These are phyloP conservation scores for Epizoanthus scotinus DNA, from an alignment of 92 coral and sea anemone species.

Conservation along the genomic window DNA sequence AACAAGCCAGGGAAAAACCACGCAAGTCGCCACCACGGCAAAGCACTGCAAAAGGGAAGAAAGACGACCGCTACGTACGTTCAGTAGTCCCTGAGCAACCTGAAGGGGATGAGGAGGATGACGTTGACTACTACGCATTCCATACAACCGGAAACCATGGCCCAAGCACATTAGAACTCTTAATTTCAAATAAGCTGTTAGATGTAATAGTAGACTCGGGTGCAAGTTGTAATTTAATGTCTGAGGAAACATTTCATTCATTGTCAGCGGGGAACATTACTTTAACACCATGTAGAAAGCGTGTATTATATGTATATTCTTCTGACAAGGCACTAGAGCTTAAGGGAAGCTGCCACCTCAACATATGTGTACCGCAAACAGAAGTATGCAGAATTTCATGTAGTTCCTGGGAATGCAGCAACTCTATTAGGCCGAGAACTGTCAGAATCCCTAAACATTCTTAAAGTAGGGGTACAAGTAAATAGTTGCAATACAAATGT, in stretches of 20 bases:
- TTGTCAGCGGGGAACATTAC: not conserved
- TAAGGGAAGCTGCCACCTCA: conserved; percentile 22
- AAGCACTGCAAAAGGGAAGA: conserved; percentile 8
- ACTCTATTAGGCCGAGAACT: conserved; percentile 20
- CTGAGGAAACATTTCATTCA: not conserved
- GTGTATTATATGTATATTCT: conserved; percentile 20
- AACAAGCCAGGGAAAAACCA: not conserved
- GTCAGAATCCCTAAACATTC: conserved; percentile 29
- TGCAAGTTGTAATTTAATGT: not conserved
- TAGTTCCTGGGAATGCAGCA: conserved; percentile 32
- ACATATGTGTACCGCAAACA: conserved; percentile 34
- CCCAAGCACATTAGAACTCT: conserved; percentile 7
- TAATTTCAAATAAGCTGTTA: conserved; percentile 10
- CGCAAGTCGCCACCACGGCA: not conserved
- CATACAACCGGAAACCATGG: not conserved
- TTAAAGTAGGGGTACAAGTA: conserved; percentile 36
- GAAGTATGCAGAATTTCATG: conserved; percentile 21
- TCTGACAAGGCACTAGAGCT: conserved; percentile 20
- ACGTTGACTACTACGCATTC: conserved; percentile 10
- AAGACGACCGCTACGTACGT: not conserved
- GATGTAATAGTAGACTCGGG: conserved; percentile 29
- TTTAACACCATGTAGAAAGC: conserved; percentile 25
- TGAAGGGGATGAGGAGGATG: not conserved
- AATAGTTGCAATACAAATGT: conserved; percentile 14
- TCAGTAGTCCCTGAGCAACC: conserved; percentile 7